Percentiles rank a stretch among this genome's conserved stretches.
Evolutionary conservation across 2,797 vertebrate species (phyloP).

Genomic region (Paratrypauchen microcephalus): DNA sequence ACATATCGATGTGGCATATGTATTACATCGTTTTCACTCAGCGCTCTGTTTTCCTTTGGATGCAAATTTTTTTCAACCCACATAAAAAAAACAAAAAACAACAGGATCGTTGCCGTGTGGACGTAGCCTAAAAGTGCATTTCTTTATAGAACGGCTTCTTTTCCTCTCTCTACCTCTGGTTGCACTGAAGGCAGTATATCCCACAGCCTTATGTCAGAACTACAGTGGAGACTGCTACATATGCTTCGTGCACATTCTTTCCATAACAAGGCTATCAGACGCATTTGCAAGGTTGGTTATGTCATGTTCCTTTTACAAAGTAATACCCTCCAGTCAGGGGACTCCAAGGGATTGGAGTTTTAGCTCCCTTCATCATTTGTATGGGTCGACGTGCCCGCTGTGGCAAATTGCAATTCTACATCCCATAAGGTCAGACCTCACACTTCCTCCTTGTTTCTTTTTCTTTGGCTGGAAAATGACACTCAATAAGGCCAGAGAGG

Average conservation of each 20-base stretch:
- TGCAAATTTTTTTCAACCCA: no score
- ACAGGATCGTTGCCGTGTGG: no score
- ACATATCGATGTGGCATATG: no score
- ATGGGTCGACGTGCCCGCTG: constrained; percentile 68
- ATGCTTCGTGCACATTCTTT: constrained; percentile 31
- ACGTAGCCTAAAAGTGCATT: neutral
- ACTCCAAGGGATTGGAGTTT: constrained; percentile 69
- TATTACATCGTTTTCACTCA: no score
- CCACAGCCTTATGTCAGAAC: constrained; percentile 23
- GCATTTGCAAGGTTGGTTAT: constrained; percentile 75
- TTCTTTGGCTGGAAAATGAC: constrained; percentile 56
- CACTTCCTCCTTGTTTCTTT: constrained; percentile 63
- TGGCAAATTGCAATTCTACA: constrained; percentile 72
- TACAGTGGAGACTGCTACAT: constrained; percentile 41
- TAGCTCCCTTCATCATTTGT: constrained; percentile 68
- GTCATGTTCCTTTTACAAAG: constrained; percentile 72
- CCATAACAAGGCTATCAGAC: constrained; percentile 71
- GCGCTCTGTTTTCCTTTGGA: no score
- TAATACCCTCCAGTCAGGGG: constrained; percentile 64
- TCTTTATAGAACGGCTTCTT: neutral
- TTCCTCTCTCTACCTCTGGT: neutral
- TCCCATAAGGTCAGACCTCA: constrained; percentile 68
- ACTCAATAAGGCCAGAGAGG: constrained; percentile 54
- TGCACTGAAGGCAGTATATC: constrained; percentile 24
- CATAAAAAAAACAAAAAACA: no score